Percentiles rank a stretch among this genome's conserved stretches.
These are phyloP conservation scores for Ochotona curzoniae DNA, from an alignment of 2,113 vertebrate species.

Conservation along the genomic window DNA sequence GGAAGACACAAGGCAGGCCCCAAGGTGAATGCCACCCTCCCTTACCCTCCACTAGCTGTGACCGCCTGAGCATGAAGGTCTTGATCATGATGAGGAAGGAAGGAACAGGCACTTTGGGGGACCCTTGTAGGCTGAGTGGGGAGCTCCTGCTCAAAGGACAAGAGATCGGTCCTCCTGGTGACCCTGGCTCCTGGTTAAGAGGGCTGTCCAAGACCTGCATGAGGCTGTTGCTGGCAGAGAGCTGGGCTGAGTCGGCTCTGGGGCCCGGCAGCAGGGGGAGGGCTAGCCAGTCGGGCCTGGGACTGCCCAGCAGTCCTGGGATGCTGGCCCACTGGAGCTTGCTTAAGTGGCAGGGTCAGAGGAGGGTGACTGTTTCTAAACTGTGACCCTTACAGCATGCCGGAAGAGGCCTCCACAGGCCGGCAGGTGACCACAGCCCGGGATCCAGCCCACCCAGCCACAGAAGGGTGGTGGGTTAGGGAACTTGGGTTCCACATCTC, in stretches of 20 bases:
- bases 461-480: neutral
- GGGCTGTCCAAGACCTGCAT: no score
- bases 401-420: neutral
- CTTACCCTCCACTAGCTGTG: neutral
- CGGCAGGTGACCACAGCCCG: fast-evolving
- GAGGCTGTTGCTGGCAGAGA: neutral
- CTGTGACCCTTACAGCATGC: no score
- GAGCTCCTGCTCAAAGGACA: neutral
- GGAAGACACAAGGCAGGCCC: neutral
- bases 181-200: neutral
- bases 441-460: fast-evolving
- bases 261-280: no score
- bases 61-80: neutral
- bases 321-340: neutral
- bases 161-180: neutral
- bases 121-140: neutral
- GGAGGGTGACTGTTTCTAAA: fast-evolving
- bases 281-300: neutral
- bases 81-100: neutral
- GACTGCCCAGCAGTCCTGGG: neutral
- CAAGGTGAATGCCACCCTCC: no score
- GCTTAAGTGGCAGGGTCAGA: neutral
- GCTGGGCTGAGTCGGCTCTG: neutral
- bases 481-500: no score
- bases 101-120: neutral